Base-by-base conservation (phyloP, 2,797 vertebrate species). In the Acridotheres tristis region DNA sequence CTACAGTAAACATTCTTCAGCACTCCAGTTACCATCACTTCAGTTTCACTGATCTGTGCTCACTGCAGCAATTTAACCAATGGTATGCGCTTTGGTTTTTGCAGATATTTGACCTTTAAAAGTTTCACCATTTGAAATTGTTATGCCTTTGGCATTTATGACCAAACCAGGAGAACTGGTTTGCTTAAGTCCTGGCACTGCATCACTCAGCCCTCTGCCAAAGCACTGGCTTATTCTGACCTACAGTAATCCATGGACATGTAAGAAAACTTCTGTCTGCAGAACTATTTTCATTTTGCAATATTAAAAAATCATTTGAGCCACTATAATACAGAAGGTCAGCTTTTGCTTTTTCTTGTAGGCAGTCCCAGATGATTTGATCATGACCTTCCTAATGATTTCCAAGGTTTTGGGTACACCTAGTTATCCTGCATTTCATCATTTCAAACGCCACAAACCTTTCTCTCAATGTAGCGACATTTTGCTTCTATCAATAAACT, bases 91-190 rank as follows among this genome's bases (percentile, higher is more conserved):
- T 88, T 78, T 81, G 43, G 7, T 11, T 79, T 76, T 54, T 77
- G 34, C 59, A 95, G 59, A 57, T 91, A 76, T 34, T 73, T 95
- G 82, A 95, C 80, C 89, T 96, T 95, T 92, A 34, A 58, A 90
- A 91, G 27, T 61, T 72, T 65, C 42, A 75, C 42, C n/a, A 22
- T 57, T 55, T 68, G 32, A 45, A 94, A 76, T 14, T 9, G 13
- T 13, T 66, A 75, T 53, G 38, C 26, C 51, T 80, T 57, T 59
- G 43, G 82, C 88, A 95, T 89, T 92, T 68, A 75, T 81, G 68
- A 95, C 57, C n/a, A 66, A 62, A 94, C 34, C 76, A 65, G 12
- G 42, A 91, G 36, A 85, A 43, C 10, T 30, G 59, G 18, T 76
- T 88, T 82, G 72, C 65, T 29, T 26, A 27, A 85, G 2, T 59